Percentiles rank a stretch among this genome's conserved stretches.
Conservation (phyloP, 2,888 invertebrate species). For the Scaptomyza caliginosa region DNA sequence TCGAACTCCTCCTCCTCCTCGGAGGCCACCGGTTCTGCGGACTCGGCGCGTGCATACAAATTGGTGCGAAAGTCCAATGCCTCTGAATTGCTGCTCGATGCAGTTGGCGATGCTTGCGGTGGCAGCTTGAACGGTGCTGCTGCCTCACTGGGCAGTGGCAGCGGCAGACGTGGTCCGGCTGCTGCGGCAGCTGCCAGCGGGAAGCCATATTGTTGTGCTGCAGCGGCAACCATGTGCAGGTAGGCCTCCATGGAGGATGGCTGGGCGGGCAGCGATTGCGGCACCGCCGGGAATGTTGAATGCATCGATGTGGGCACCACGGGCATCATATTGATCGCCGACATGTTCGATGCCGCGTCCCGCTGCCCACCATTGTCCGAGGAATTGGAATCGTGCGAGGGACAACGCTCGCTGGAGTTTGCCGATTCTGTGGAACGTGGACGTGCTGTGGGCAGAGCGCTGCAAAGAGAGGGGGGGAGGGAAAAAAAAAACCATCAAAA, state of each 20-base stretch:
- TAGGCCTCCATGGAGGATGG: constrained; percentile 94
- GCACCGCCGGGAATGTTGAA: constrained; percentile 81
- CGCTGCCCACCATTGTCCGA: constrained; percentile 86
- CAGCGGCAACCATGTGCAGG: constrained; percentile 88
- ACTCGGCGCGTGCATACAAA: constrained; percentile 85
- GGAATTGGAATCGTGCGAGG: constrained; percentile 90
- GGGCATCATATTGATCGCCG: constrained; percentile 54
- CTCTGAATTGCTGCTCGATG: constrained; percentile 86
- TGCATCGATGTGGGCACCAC: constrained; percentile 61
- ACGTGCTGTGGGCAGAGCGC: constrained; percentile 82
- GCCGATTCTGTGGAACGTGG: constrained; percentile 83
- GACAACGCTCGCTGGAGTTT: constrained; percentile 88
- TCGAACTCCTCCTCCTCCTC: constrained; percentile 87
- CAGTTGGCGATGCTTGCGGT: constrained; percentile 83
- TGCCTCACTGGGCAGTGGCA: constrained; percentile 88
- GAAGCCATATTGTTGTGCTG: constrained; percentile 90
- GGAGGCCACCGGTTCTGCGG: constrained; percentile 85
- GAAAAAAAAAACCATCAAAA: background rate
- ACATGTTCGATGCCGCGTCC: constrained; percentile 28
- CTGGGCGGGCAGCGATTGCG: constrained; percentile 87
- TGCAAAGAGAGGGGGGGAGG: constrained; percentile 42
- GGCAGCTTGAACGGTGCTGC: constrained; percentile 85
- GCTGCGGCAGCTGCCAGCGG: constrained; percentile 86
- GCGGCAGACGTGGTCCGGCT: constrained; percentile 71
- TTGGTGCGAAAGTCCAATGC: constrained; percentile 94